A percentile compares a stretch with the other conserved stretches of the same genome.
Evolutionary conservation across 2,113 vertebrate genomes (phyloP).

Genomic region (Noturus placidus): DNA sequence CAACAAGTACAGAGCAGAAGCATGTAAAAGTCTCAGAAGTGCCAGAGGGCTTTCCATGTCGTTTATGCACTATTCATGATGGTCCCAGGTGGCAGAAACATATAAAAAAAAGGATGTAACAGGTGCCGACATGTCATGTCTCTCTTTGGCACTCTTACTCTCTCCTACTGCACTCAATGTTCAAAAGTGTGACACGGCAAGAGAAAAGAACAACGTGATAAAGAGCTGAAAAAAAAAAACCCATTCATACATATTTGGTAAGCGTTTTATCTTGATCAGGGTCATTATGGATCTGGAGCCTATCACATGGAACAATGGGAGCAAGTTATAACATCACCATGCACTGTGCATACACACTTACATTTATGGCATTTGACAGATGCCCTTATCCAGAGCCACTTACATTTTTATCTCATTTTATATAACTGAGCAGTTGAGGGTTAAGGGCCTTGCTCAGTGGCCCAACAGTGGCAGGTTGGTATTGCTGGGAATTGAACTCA

Average conservation of each 20-base stretch:
- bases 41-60: constrained; percentile 23
- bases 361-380: too few relatives aligned
- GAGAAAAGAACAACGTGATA: neutral
- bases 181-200: neutral
- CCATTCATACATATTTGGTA: neutral
- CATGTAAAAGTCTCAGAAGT: constrained; percentile 18
- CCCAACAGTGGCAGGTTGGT: too few relatives aligned
- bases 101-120: neutral
- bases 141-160: neutral
- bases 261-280: neutral
- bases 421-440: too few relatives aligned
- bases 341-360: neutral
- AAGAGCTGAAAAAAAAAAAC: neutral
- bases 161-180: neutral
- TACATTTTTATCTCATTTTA: too few relatives aligned
- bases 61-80: constrained; percentile 41
- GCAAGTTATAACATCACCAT: neutral
- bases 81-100: neutral
- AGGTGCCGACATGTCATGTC: neutral
- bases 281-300: neutral
- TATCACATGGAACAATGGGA: neutral
- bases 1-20: constrained; percentile 28
- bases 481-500: too few relatives aligned
- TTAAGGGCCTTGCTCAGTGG: too few relatives aligned
- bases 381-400: too few relatives aligned